Conservation (phyloP, 2,797 vertebrate species). For the Ambastaia sidthimunki region DNA sequence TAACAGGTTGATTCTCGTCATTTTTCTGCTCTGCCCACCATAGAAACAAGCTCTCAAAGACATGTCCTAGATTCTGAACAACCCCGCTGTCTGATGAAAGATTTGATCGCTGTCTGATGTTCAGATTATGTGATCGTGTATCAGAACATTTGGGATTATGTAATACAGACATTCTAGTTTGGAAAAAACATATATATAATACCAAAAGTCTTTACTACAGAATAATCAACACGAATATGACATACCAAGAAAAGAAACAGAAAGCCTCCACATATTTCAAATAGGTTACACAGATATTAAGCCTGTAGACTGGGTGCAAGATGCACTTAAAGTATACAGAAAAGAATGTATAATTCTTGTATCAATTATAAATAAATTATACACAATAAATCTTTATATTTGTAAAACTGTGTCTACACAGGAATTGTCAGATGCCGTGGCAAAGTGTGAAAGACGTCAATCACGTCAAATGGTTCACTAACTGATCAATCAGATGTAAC, state of each 20-base stretch:
- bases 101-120: conserved; percentile 12
- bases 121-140: conserved; percentile 14
- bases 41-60: conserved; percentile 38
- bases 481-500: background rate
- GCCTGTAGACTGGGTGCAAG: background rate
- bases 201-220: background rate
- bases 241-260: background rate
- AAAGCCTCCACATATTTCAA: background rate
- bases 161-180: background rate
- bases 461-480: background rate
- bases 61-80: conserved; percentile 32
- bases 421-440: background rate
- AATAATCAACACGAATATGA: background rate
- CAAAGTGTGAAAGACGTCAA: background rate
- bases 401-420: background rate
- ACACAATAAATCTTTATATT: too few relatives aligned
- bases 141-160: conserved; percentile 28
- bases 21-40: conserved; percentile 32
- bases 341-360: too few relatives aligned
- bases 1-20: conserved; percentile 36
- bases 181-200: background rate
- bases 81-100: conserved; percentile 2
- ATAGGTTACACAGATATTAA: background rate
- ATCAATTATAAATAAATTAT: background rate
- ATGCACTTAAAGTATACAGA: background rate